Base-by-base conservation (phyloP, 2,888 invertebrate species). In the Dicyrtomina minuta region DNA sequence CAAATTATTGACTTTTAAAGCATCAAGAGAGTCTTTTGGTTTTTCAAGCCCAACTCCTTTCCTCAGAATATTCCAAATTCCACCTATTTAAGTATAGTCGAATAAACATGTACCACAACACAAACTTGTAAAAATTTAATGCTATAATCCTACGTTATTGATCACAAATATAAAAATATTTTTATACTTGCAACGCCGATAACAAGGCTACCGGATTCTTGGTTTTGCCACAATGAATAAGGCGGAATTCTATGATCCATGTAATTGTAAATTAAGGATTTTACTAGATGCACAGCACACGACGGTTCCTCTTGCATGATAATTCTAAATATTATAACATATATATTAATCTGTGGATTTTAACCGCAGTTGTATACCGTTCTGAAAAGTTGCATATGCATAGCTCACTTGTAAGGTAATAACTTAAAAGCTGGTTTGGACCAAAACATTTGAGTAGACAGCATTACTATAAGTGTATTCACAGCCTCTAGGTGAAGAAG, bases 381-480 rank as follows among this genome's bases (percentile, higher is more conserved):
- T 24, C 24, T 55, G 8, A 24, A 33, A 13, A 33, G 33, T 33
- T 20, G 12, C 22, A 58, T 58, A n/a, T n/a, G 17, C 20, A 51
- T 51, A n/a, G 61, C 55, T 80, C 79, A 86, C 87, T 85, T 86
- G 81, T 87, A 92, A 75, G 93, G 87, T 10, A 86, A 83, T 5
- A 91, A 90, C 55, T 89, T 88, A 67, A 88, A 88, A 0, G 89
- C 86, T 27, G 79, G 84, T 59, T 88, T 87, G 0, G 90, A 87
- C 13, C 92, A 88, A 78, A 89, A 91, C 81, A 92, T 87, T 81
- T 95, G 94, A 39, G 93, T 90, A 0, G 95, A 94, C 79, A 96
- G 86, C n/a, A 96, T 82, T 0, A 93, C 90, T 17, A 96, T 83
- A 51, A 96, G 83, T 22, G 90, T 89, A 81, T 94, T 95, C 56